Evolutionary conservation across 2,888 invertebrate genomes (phyloP).

Genomic region (Drosophila mayaguana): DNA sequence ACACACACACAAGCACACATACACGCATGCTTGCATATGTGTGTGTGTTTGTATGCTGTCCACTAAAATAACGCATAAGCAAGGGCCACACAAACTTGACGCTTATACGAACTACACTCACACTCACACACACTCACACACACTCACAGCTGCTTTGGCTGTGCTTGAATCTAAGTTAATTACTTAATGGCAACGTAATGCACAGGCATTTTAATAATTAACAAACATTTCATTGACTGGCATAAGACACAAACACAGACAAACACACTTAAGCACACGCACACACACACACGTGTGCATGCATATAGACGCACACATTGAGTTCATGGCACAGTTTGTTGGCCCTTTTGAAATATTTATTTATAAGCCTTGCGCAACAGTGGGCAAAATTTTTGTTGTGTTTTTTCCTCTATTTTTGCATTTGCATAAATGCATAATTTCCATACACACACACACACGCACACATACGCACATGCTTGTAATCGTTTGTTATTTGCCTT

Average conservation of each 20-base stretch:
- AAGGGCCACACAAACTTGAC: conserved; percentile 25
- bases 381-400: conserved; percentile 14
- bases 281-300: conserved; percentile 5
- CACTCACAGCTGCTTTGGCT: conserved; percentile 24
- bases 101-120: neutral
- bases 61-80: conserved; percentile 46
- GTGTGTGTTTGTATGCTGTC: neutral
- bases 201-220: conserved; percentile 69
- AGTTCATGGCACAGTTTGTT: conserved; percentile 49
- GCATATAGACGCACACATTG: conserved; percentile 37
- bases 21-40: neutral
- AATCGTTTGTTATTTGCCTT: conserved; percentile 27
- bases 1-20: neutral
- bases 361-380: conserved; percentile 45
- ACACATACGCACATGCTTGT: conserved; percentile 15
- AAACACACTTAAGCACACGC: conserved; percentile 30
- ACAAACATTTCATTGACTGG: conserved; percentile 75
- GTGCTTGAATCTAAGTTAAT: conserved; percentile 65
- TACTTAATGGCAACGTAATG: conserved; percentile 77
- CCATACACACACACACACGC: conserved; percentile 21
- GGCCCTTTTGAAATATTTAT: conserved; percentile 62
- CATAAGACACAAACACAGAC: conserved; percentile 39
- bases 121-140: neutral
- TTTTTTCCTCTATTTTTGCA: conserved; percentile 19
- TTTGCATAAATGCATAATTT: conserved; percentile 68